Evolutionary conservation across 2,113 vertebrate species (phyloP).

Genomic region (Hirundichthys speculiger): DNA sequence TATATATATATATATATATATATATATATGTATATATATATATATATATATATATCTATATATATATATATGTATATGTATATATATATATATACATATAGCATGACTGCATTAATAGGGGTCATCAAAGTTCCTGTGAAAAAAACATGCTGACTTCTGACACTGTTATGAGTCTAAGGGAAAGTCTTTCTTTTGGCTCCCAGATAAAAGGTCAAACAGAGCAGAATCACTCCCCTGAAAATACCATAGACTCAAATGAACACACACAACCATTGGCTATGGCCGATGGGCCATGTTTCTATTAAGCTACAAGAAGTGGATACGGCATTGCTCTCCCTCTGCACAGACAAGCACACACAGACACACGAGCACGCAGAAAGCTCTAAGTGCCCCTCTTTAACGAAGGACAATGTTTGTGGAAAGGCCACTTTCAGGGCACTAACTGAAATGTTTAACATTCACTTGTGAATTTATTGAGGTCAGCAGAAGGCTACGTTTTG

Average conservation of each 20-base stretch:
- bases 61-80: background rate
- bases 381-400: conserved; percentile 41
- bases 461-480: conserved; percentile 79
- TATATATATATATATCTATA: too few relatives aligned
- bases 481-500: conserved; percentile 73
- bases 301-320: conserved; percentile 24
- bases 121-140: background rate
- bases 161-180: background rate
- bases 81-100: too few relatives aligned
- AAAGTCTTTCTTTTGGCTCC: conserved; percentile 1
- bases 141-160: background rate
- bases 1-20: too few relatives aligned
- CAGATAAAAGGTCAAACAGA: conserved; percentile 10
- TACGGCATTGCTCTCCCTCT: background rate
- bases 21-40: too few relatives aligned
- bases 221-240: conserved; percentile 2
- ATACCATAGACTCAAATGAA: conserved; percentile 22
- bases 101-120: background rate
- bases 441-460: conserved; percentile 74
- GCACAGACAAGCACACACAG: conserved; percentile 15
- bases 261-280: conserved; percentile 29
- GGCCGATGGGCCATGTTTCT: conserved; percentile 26
- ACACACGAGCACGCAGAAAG: conserved; percentile 10
- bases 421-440: conserved; percentile 72
- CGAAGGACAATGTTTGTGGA: conserved; percentile 59